These are phyloP conservation scores for Merluccius polli DNA, from an alignment of 2,797 vertebrate species.

Conservation along the genomic window DNA sequence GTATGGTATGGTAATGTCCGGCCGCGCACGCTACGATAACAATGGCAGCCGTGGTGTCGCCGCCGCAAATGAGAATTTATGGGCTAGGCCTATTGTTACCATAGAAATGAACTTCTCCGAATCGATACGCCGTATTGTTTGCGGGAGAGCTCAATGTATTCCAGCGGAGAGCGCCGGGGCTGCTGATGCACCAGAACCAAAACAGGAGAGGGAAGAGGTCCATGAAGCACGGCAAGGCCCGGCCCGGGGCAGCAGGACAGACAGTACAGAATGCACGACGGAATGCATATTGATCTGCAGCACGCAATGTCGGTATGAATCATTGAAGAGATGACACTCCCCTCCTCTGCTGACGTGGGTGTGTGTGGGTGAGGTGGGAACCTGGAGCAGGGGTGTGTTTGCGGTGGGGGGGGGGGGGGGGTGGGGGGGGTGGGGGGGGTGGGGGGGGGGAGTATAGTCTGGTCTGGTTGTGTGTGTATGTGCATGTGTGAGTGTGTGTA, in stretches of 20 bases:
- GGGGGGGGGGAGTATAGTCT: too few relatives aligned
- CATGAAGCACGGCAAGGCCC: slow-evolving; percentile 27
- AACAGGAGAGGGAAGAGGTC: slow-evolving; percentile 12
- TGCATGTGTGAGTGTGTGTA: too few relatives aligned
- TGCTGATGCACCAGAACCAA: too few relatives aligned
- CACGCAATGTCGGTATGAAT: slow-evolving; percentile 59
- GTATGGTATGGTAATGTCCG: slow-evolving; percentile 56
- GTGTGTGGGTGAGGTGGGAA: slow-evolving; percentile 21
- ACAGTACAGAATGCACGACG: slow-evolving; percentile 50
- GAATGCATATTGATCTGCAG: slow-evolving; percentile 66
- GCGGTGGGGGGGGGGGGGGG: too few relatives aligned
- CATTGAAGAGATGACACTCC: slow-evolving; percentile 56
- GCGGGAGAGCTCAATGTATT: slow-evolving; percentile 48
- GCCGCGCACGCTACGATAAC: slow-evolving; percentile 52
- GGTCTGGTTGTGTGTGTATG: too few relatives aligned
- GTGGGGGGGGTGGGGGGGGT: too few relatives aligned
- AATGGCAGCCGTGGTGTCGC: slow-evolving; percentile 37
- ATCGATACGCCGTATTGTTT: slow-evolving; percentile 59
- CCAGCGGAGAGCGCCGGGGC: background rate
- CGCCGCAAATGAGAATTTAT: slow-evolving; percentile 67
- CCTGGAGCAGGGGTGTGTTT: slow-evolving; percentile 25
- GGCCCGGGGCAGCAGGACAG: slow-evolving; percentile 40
- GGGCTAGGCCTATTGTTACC: slow-evolving; percentile 44
- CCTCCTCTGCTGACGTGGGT: too few relatives aligned
- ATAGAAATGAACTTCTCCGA: slow-evolving; percentile 57